phyloP scores from a whole-genome alignment of 2,113 vertebrate species.

The Ictidomys tridecemlineatus region DNA sequence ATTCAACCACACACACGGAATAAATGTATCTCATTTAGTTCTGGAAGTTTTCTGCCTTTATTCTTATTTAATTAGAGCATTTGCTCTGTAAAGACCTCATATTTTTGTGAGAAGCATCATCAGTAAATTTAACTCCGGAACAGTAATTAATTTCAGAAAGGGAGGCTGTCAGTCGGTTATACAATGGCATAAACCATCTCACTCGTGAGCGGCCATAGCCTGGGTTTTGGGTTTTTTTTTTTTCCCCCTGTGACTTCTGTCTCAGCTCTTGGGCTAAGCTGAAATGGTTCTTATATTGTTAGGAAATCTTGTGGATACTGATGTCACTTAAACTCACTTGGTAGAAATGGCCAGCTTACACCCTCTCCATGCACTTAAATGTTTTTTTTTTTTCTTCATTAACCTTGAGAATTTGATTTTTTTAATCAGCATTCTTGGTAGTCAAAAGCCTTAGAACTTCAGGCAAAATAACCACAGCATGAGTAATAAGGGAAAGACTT shows the following conservation, averaged over 20 bases:
- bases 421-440: not conserved
- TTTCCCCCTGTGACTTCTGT: not conserved
- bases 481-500: not conserved
- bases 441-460: conserved; percentile 32
- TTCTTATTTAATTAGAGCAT: conserved; percentile 81
- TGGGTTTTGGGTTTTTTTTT: not conserved
- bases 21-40: conserved; percentile 75
- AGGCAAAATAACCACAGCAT: not conserved
- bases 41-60: conserved; percentile 71
- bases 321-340: not conserved
- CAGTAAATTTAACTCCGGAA: conserved; percentile 76
- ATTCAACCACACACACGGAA: conserved; percentile 54
- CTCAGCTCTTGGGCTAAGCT: not conserved
- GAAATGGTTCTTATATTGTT: not conserved
- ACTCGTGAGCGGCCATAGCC: not conserved
- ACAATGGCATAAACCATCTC: not conserved
- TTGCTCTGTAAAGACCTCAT: conserved; percentile 71
- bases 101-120: conserved; percentile 73
- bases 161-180: conserved; percentile 58
- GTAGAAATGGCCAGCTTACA: not conserved
- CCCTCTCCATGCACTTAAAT: not conserved
- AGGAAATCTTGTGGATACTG: not conserved
- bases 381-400: conserved; percentile 1
- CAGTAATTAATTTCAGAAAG: conserved; percentile 77
- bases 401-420: conserved; percentile 17